phyloP scores from a whole-genome alignment of 2,888 invertebrate genomes.

The Dysmachus trigonus region DNA sequence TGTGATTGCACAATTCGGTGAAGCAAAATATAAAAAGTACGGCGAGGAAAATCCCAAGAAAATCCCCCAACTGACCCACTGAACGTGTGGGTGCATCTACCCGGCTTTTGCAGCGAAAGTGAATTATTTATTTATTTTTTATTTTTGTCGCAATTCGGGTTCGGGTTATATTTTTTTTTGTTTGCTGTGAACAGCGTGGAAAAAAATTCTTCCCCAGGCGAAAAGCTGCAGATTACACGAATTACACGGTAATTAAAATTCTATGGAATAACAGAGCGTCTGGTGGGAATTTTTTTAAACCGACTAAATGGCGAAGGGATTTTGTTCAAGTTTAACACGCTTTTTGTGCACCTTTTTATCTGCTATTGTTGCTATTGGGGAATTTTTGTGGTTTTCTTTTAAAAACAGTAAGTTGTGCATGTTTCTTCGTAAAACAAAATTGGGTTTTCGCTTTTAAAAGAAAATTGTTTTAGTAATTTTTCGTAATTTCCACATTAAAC shows the following conservation, averaged over 20 bases:
- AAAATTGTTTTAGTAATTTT: not conserved
- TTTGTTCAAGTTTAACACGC: not conserved
- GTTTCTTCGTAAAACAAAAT: not conserved
- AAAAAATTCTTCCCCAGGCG: not conserved
- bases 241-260: not conserved
- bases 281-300: not conserved
- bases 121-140: not conserved
- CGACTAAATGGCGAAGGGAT: not conserved
- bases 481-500: not conserved
- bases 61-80: not conserved
- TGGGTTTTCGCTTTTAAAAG: not conserved
- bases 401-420: not conserved
- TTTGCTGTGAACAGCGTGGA: not conserved
- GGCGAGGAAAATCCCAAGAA: not conserved
- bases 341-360: not conserved
- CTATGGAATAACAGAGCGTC: not conserved
- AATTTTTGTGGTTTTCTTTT: not conserved
- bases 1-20: conserved; percentile 32
- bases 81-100: not conserved
- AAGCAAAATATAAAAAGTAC: not conserved
- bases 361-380: not conserved
- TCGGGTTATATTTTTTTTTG: not conserved
- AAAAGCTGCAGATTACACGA: not conserved
- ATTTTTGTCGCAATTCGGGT: not conserved
- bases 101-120: not conserved